Evolutionary conservation across 1,140 invertebrate species (phyloP), one percentile per base, ranked within the genome.

Genomic region (Drosophila guanche): DNA sequence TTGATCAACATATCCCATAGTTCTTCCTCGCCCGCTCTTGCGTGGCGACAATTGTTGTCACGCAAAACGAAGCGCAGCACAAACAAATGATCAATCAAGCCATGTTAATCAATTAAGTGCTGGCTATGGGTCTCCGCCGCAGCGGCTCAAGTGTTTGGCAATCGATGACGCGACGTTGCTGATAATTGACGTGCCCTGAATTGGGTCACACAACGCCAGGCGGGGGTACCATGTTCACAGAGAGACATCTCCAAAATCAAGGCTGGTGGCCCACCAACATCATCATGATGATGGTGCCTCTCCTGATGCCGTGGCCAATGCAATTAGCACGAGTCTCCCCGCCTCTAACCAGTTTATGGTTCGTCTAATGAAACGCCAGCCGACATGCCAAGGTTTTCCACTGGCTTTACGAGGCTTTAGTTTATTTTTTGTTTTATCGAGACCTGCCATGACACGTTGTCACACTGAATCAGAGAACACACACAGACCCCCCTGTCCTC

Each of bases 61-160:
- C 56, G 80, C 68, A 74, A 59, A 69, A 58, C 41, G 66, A 50
- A 23, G 62, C 25, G 45, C 59, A 66, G 42, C 55, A 53, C 78
- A 88, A 88, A 88, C 83, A 88, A 88, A 88, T 88, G 70, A 88
- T 88, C 83, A 88, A 88, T 88, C 83, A 88, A 88, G 73, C 65
- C 53, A 75, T 74, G 65, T 80, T 75, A 76, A 88, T 76, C 74
- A 76, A 76, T 76, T 76, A 76, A 76, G 73, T 59, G 61, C 58
- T 45, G 16, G 10, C 33, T 16, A 20, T 14, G 73, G 73, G 73
- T 69, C 45, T 1, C 16, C 16, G 16, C 16, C 41, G 59, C 62
- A 42, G 65, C 47, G 67, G 76, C 78, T 80, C 77, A 86, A 85
- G 81, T 85, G 81, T 86, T 85, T 86, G 77, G 83, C 81, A 85